Conservation (phyloP, 1,140 invertebrate genomes). For the Nylanderia fulva region DNA sequence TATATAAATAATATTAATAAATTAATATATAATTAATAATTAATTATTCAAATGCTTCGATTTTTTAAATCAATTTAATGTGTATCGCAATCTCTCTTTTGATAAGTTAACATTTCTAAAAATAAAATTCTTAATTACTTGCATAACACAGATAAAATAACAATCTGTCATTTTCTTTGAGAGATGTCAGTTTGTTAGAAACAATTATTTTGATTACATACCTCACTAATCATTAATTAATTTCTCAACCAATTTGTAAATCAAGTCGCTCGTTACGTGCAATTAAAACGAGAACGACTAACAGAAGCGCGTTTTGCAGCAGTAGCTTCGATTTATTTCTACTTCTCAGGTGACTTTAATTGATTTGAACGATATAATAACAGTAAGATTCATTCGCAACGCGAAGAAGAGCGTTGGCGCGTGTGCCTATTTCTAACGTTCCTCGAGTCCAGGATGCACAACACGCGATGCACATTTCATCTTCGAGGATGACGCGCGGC, state of each 20-base stretch:
- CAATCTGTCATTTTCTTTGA: background rate
- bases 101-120: background rate
- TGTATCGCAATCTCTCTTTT: background rate
- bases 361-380: conserved; percentile 56
- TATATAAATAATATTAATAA: too few species aligned
- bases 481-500: conserved; percentile 22
- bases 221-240: background rate
- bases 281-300: conserved; percentile 15
- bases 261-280: conserved; percentile 12
- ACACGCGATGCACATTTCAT: conserved; percentile 29
- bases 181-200: background rate
- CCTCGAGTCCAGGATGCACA: conserved; percentile 22
- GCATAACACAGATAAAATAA: background rate
- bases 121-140: background rate
- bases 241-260: conserved; percentile 38
- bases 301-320: background rate
- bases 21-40: too few species aligned
- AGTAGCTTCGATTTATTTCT: conserved; percentile 10
- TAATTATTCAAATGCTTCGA: background rate
- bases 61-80: background rate
- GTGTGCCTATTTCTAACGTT: conserved; percentile 42
- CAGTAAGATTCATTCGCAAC: conserved; percentile 40
- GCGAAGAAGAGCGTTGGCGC: conserved; percentile 39
- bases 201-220: conserved; percentile 16
- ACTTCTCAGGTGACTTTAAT: conserved; percentile 65